Evolutionary conservation across 2,113 vertebrate genomes (phyloP), one percentile per base, ranked within the genome.

Genomic region (Saguinus imperator): DNA sequence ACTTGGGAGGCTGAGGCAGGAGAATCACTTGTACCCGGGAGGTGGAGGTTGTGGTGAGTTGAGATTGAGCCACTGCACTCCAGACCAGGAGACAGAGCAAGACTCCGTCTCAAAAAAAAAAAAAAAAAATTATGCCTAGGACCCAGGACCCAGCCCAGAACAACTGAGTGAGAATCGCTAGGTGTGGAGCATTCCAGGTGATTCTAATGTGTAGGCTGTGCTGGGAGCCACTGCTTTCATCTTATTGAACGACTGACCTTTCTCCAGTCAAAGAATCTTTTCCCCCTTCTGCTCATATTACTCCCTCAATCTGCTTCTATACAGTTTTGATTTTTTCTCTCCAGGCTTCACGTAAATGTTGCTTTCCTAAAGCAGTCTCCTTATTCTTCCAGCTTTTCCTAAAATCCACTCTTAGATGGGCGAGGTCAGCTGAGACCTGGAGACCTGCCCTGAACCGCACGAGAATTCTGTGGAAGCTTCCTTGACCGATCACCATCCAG

Each of bases 21-120:
- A 64, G 27, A 64, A 64, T 64, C 11, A 1, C 27, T 29, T 64
- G 61, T 29, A 64, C 61, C 61, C 2, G 0, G 61, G 27, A 29
- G 25, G 61, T 5, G 0, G 27, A 64, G 27, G 5, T 29, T 64
- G 27, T 12, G 5, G 27, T 64, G 12, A 64, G 61, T 12, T 12
- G 29, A 29, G 61, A 64, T 64, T 0, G 0, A 0, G 2, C 61
- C 61, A 64, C 11, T 64, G 27, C 27, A 29, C 61, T 64, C 27
- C 61, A 29, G 61, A 27, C 12, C 13, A 4, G 8, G 61, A 13
- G 27, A 43, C 43, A 43, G 43, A 43, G 43, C 43, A 43, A 43
- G 43, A 43, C 43, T 43, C 43, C 43, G 6, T 64, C 27, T 57
- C 57, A 57, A 21, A 29, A 64, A 64, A 64, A 29, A 57, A 57